phyloP scores from a whole-genome alignment of 2,113 vertebrate species.

The Eulacestoma nigropectus region DNA sequence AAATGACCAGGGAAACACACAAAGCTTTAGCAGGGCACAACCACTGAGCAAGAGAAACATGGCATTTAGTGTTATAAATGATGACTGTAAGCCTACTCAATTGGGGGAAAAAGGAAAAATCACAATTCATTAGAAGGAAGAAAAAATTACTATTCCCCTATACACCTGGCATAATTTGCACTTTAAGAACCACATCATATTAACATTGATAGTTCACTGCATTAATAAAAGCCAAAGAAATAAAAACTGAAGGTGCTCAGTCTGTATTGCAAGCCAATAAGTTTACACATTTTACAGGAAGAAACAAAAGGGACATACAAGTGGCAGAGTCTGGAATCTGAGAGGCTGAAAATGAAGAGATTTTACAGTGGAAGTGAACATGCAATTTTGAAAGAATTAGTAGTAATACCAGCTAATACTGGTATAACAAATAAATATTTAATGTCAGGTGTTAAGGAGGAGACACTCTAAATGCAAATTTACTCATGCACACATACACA shows the following conservation, averaged over 20 bases:
- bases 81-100: neutral
- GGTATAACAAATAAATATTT: neutral
- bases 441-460: neutral
- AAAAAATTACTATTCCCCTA: neutral
- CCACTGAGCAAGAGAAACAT: slow-evolving; percentile 18
- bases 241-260: neutral
- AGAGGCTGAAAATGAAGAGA: neutral
- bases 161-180: neutral
- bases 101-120: neutral
- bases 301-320: neutral
- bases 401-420: neutral
- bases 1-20: slow-evolving; percentile 22
- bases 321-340: neutral
- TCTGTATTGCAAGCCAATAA: neutral
- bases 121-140: neutral
- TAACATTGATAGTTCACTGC: neutral
- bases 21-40: slow-evolving; percentile 34
- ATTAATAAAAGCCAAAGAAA: neutral
- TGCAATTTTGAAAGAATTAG: neutral
- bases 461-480: neutral
- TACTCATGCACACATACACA: neutral
- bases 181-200: neutral
- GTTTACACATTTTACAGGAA: neutral
- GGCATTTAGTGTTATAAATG: slow-evolving; percentile 5
- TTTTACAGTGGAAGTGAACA: neutral